Evolutionary conservation across 2,113 vertebrate genomes (phyloP), one percentile per base, ranked within the genome.

Genomic region (Planiliza haematocheilus): DNA sequence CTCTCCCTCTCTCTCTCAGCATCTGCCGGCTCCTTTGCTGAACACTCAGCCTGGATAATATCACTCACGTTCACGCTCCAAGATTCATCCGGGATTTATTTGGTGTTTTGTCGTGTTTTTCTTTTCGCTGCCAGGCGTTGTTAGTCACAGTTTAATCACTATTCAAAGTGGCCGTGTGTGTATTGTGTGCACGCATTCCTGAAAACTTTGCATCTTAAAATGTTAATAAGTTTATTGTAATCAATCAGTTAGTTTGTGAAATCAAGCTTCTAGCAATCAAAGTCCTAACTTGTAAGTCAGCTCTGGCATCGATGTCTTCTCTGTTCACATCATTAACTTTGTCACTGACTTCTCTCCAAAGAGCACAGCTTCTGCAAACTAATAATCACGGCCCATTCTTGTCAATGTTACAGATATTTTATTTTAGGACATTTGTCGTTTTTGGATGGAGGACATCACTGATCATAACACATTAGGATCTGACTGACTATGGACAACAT

Each of bases 331-430:
- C 18, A 45, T 65, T 68, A 48, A 42, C 39, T 41, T 21, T 18
- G 10, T 42, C 56, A 53, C 30, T 51, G 39, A 77, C 57, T 81
- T 61, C 21, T 36, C 65, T 56, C 59, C 37, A 58, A 42, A 67
- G 48, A 46, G 21, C 1, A 4, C 14, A 37, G 52, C 69, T 57
- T 61, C 52, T n/a, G 49, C 21, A 50, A 56, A 64, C 52, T 37
- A 38, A 49, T 39, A 68, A 63, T 34, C 42, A 45, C 24, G 17
- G 18, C 21, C 17, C 43, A 21, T 67, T 43, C 43, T 61, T 34
- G 20, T 43, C 38, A 4, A n/a, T n/a, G n/a, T n/a, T n/a, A 16
- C 20, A 6, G 66, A 68, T 70, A 67, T 60, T 71, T 66, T 30
- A 1, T n/a, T n/a, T n/a, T n/a, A 37, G 45, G 41, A 37, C 30